Evolutionary conservation across 2,797 vertebrate species (phyloP).

Genomic region (Chiroxiphia lanceolata): DNA sequence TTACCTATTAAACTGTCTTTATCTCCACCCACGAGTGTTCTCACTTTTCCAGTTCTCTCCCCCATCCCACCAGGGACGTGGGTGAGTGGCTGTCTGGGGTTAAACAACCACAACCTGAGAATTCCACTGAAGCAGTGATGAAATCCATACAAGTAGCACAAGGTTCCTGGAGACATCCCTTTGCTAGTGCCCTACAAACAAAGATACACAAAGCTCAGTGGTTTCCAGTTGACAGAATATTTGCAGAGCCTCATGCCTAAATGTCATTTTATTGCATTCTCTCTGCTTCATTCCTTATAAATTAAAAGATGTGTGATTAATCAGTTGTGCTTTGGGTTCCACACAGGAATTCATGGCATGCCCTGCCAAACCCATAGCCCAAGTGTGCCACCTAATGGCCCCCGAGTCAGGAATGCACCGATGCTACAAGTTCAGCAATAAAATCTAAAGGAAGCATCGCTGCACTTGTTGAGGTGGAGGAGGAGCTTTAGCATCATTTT

Average conservation of each 20-base stretch:
- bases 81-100: not conserved
- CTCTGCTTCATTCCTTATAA: not conserved
- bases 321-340: not conserved
- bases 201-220: not conserved
- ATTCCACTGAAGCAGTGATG: not conserved
- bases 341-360: not conserved
- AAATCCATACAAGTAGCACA: not conserved
- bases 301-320: not conserved
- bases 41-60: not conserved
- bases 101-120: not conserved
- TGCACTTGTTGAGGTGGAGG: not conserved
- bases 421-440: not conserved
- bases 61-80: not conserved
- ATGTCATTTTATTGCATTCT: constrained; percentile 6
- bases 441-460: not conserved
- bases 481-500: not conserved
- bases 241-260: not conserved
- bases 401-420: not conserved
- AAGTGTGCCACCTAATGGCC: constrained; percentile 42
- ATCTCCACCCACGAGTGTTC: not conserved
- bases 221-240: not conserved
- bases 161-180: not conserved
- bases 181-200: not conserved
- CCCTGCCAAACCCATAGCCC: constrained; percentile 12
- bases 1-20: not conserved